Evolutionary conservation across 2,113 vertebrate genomes (phyloP).

Genomic region (Corvus hawaiiensis): DNA sequence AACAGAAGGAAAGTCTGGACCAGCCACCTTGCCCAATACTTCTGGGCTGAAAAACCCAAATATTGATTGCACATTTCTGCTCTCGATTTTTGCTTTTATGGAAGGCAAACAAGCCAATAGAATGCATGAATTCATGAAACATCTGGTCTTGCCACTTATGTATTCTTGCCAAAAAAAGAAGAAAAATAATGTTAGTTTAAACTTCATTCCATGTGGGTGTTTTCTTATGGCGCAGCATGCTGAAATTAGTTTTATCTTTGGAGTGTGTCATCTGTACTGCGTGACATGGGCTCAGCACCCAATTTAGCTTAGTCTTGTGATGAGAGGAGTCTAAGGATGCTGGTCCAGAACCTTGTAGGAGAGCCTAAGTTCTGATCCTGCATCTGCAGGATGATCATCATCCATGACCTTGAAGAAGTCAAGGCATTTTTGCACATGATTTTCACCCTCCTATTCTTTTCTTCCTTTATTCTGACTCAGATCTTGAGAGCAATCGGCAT

Average conservation of each 20-base stretch:
- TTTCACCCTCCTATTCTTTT: not conserved
- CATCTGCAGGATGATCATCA: too few relatives aligned
- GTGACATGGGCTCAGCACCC: not conserved
- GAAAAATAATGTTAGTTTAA: conserved; percentile 30
- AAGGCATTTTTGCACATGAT: not conserved
- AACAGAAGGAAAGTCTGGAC: not conserved
- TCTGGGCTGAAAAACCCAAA: not conserved
- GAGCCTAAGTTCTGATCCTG: not conserved
- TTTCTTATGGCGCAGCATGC: conserved; percentile 19
- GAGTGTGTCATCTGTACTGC: conserved; percentile 12
- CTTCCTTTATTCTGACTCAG: not conserved
- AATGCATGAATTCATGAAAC: not conserved
- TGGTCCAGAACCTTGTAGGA: not conserved
- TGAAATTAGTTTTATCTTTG: conserved; percentile 28
- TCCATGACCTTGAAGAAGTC: not conserved
- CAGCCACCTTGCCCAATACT: not conserved
- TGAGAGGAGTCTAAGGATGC: not conserved
- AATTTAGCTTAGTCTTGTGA: not conserved
- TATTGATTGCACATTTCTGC: not conserved
- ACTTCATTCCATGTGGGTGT: conserved; percentile 41
- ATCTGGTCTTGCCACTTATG: conserved; percentile 12
- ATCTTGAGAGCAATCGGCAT: not conserved
- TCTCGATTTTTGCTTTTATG: not conserved
- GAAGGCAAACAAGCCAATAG: not conserved
- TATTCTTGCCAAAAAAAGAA: not conserved